Evolutionary conservation across 2,888 invertebrate genomes (phyloP).

Genomic region (Ophion slaviceki): DNA sequence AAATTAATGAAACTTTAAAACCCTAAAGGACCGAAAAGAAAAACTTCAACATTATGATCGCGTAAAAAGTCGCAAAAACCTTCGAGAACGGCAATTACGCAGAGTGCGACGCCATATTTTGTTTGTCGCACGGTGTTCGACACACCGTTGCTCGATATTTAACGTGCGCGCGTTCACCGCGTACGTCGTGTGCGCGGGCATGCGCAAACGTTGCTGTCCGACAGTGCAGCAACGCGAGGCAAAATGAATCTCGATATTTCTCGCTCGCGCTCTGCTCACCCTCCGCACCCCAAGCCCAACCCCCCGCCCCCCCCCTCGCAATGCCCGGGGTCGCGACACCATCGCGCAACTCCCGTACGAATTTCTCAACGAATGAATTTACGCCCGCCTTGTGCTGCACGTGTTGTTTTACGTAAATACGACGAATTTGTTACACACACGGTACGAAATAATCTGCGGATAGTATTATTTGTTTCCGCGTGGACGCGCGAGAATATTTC

Average conservation of each 20-base stretch:
- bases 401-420: constrained; percentile 36
- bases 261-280: constrained; percentile 12
- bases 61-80: constrained; percentile 50
- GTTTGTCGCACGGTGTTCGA: not conserved
- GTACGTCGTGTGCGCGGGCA: not conserved
- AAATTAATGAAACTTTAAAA: constrained; percentile 78
- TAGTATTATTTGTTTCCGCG: constrained; percentile 47
- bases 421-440: not conserved
- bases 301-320: not conserved
- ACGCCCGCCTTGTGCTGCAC: constrained; percentile 17
- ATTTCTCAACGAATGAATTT: constrained; percentile 24
- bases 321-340: not conserved
- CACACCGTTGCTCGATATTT: constrained; percentile 37
- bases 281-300: constrained; percentile 1
- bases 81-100: constrained; percentile 12
- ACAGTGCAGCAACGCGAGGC: constrained; percentile 54
- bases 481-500: constrained; percentile 4
- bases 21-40: constrained; percentile 67
- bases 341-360: not conserved
- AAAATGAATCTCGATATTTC: constrained; percentile 43
- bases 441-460: constrained; percentile 30
- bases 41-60: constrained; percentile 12
- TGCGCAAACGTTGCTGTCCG: constrained; percentile 55
- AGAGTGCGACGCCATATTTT: not conserved
- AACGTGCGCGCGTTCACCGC: constrained; percentile 9